Conservation (phyloP, 2,888 invertebrate genomes). For the Leptopilina myrica region DNA sequence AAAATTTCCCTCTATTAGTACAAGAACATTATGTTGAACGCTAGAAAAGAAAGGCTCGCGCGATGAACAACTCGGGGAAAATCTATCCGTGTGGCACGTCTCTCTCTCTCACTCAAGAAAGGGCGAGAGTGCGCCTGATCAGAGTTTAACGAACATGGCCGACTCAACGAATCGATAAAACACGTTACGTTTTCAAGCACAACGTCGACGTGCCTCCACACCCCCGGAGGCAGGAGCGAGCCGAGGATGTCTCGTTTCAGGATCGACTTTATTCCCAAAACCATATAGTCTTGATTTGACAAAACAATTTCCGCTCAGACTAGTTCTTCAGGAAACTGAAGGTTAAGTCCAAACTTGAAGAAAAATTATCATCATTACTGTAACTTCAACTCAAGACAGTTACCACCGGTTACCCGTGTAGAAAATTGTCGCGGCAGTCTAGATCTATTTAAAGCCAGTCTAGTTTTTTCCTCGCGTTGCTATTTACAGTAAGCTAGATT, state of each 20-base stretch:
- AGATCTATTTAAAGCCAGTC: no score
- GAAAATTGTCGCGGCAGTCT: no score
- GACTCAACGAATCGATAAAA: slow-evolving; percentile 71
- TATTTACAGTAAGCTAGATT: no score
- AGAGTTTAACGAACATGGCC: slow-evolving; percentile 66
- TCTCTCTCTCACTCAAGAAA: slow-evolving; percentile 58
- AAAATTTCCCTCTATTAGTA: background rate
- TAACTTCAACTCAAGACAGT: no score
- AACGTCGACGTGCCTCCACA: slow-evolving; percentile 59
- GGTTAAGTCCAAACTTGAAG: no score
- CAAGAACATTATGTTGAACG: slow-evolving; percentile 56
- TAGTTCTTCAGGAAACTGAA: no score
- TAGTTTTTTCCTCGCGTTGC: no score
- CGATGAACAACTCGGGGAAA: slow-evolving; percentile 65
- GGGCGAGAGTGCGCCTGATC: slow-evolving; percentile 70
- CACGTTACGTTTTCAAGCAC: slow-evolving; percentile 71
- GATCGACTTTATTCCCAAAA: no score
- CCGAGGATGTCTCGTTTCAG: background rate
- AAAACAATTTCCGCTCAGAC: no score
- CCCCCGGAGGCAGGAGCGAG: slow-evolving; percentile 44
- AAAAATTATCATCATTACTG: no score
- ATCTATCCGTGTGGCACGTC: slow-evolving; percentile 67
- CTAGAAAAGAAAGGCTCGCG: slow-evolving; percentile 54
- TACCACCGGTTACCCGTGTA: no score
- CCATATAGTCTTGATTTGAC: no score